Conservation (phyloP, 64 coral and sea anemone genomes). For the Montipora sp. region DNA sequence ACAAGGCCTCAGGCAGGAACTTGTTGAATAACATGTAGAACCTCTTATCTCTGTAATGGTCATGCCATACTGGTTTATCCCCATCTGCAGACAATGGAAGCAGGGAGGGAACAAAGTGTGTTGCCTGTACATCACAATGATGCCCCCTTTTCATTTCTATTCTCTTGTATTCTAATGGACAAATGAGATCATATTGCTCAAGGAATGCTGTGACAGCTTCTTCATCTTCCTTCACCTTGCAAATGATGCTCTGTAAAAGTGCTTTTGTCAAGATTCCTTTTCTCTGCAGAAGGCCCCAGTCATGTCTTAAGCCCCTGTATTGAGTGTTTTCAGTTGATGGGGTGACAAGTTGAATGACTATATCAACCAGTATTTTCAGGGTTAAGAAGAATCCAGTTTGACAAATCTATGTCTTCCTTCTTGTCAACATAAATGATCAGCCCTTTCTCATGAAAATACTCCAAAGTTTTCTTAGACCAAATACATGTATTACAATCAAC, state of each 20-base stretch:
- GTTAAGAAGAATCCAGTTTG: constrained; percentile 64
- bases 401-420: constrained; percentile 24
- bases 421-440: constrained; percentile 62
- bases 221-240: not conserved
- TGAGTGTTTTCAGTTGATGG: constrained; percentile 11
- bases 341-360: constrained; percentile 35
- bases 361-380: constrained; percentile 29
- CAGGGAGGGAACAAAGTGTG: constrained; percentile 49
- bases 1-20: constrained; percentile 60
- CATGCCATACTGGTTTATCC: constrained; percentile 30
- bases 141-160: not conserved
- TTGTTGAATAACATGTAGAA: constrained; percentile 56
- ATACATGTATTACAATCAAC: not conserved
- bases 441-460: constrained; percentile 73
- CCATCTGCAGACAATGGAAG: constrained; percentile 39
- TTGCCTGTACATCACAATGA: not conserved
- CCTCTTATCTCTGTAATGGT: constrained; percentile 33
- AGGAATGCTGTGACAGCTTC: constrained; percentile 31
- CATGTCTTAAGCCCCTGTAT: constrained; percentile 28
- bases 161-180: not conserved
- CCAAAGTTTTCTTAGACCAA: constrained; percentile 44
- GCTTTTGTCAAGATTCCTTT: constrained; percentile 29
- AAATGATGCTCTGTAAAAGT: constrained; percentile 16
- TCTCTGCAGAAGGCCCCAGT: constrained; percentile 5
- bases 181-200: constrained; percentile 39